Conservation (phyloP, 2,113 vertebrate species). For the Marmota monax region DNA sequence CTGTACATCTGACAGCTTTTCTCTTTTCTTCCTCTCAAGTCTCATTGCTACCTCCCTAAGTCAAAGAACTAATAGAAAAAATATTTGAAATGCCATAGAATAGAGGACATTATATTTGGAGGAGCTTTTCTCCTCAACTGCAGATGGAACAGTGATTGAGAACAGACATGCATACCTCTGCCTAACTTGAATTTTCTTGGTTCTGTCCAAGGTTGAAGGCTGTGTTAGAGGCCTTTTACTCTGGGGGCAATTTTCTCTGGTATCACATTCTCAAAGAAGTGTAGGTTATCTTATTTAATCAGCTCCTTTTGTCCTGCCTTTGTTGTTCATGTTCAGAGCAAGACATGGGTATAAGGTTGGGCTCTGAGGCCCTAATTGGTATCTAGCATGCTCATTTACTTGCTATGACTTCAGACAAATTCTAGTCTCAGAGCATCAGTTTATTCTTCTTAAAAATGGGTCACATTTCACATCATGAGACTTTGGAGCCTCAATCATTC, state of each 20-base stretch:
- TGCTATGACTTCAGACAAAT: not conserved
- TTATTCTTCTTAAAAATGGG: constrained; percentile 5
- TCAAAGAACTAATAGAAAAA: constrained; percentile 20
- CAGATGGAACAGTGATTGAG: not conserved
- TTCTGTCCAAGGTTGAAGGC: not conserved
- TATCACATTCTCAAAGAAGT: not conserved
- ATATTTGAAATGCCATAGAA: not conserved
- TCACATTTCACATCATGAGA: not conserved
- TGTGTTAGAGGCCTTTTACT: not conserved
- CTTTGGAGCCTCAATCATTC: not conserved
- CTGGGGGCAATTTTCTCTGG: not conserved
- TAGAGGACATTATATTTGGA: not conserved
- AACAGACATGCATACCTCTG: not conserved
- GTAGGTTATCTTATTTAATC: not conserved
- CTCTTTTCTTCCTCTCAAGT: not conserved
- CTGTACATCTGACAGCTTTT: not conserved
- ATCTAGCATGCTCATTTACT: not conserved
- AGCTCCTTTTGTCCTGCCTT: not conserved
- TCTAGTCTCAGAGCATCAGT: not conserved
- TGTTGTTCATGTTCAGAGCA: not conserved
- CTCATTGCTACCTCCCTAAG: not conserved
- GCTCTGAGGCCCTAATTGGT: not conserved
- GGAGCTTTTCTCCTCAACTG: not conserved
- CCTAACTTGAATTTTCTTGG: not conserved
- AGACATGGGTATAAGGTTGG: not conserved